A percentile compares a stretch with the other conserved stretches of the same genome.
Conservation (phyloP, 2,888 invertebrate species). For the Teinopalpus imperialis region DNA sequence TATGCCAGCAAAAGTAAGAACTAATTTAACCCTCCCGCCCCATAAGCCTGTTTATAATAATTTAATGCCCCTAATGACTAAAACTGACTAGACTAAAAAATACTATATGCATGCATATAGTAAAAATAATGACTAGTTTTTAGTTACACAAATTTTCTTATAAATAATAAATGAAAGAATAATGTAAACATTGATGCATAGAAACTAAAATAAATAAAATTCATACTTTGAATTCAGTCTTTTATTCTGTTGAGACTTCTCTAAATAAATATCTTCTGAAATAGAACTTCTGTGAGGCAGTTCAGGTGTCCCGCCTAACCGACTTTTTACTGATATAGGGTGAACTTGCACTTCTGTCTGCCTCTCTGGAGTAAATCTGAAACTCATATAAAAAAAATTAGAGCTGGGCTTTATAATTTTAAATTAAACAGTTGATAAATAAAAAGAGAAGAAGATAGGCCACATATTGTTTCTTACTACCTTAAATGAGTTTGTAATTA, state of each 20-base stretch:
- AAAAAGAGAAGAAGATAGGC: slow-evolving; percentile 28
- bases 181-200: no score
- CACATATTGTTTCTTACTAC: slow-evolving; percentile 48
- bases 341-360: slow-evolving; percentile 48
- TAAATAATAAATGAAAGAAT: no score
- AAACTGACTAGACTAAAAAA: no score
- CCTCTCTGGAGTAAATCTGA: slow-evolving; percentile 69
- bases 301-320: slow-evolving; percentile 26
- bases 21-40: no score
- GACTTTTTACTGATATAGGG: slow-evolving; percentile 46
- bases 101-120: no score
- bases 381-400: slow-evolving; percentile 32
- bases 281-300: slow-evolving; percentile 37
- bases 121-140: no score
- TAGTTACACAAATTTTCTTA: no score
- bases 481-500: slow-evolving; percentile 54
- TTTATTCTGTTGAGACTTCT: slow-evolving; percentile 49
- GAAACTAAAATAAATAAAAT: background rate
- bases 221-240: slow-evolving; percentile 59
- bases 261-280: slow-evolving; percentile 43
- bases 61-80: no score
- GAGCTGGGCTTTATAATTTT: slow-evolving; percentile 17
- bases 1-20: no score
- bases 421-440: slow-evolving; percentile 21
- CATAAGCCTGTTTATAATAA: no score